Conservation (phyloP, 2,888 invertebrate genomes). For the Nycteola revayana region DNA sequence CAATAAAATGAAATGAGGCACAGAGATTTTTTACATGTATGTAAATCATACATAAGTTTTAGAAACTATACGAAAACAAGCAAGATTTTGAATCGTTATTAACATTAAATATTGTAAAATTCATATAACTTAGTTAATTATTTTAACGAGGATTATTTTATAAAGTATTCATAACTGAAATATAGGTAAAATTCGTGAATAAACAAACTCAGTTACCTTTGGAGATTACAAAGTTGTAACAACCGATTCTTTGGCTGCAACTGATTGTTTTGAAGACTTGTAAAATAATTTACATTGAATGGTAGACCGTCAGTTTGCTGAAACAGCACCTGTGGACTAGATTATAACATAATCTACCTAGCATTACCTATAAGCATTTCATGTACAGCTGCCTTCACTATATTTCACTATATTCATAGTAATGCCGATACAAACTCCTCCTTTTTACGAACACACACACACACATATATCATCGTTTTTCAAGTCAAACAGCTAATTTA, state of each 20-base stretch:
- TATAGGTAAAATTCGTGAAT: conserved; percentile 21
- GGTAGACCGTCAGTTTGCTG: conserved; percentile 46
- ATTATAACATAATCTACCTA: conserved; percentile 60
- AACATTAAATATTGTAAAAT: conserved; percentile 29
- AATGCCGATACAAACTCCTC: conserved; percentile 21
- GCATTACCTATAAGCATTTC: conserved; percentile 61
- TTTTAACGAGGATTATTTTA: conserved; percentile 17
- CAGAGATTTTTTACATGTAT: conserved; percentile 35
- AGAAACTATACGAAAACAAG: conserved; percentile 33
- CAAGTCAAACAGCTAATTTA: too few species aligned
- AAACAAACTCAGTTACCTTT: conserved; percentile 32
- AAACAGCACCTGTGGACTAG: conserved; percentile 75
- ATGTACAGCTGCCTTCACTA: conserved; percentile 56
- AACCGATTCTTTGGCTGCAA: conserved; percentile 55
- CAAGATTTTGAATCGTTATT: conserved; percentile 37
- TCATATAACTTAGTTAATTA: conserved; percentile 21
- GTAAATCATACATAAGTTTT: conserved; percentile 33
- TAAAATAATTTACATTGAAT: conserved; percentile 17
- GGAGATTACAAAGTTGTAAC: conserved; percentile 35
- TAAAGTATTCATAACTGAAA: conserved; percentile 22
- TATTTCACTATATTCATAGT: conserved; percentile 28
- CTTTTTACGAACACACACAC: conserved; percentile 20
- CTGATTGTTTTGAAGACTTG: conserved; percentile 19
- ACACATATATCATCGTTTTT: too few species aligned
- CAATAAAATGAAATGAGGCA: conserved; percentile 32